These are phyloP conservation scores for Hemibates koningsi DNA, from an alignment of 2,113 vertebrate genomes.

Conservation along the genomic window DNA sequence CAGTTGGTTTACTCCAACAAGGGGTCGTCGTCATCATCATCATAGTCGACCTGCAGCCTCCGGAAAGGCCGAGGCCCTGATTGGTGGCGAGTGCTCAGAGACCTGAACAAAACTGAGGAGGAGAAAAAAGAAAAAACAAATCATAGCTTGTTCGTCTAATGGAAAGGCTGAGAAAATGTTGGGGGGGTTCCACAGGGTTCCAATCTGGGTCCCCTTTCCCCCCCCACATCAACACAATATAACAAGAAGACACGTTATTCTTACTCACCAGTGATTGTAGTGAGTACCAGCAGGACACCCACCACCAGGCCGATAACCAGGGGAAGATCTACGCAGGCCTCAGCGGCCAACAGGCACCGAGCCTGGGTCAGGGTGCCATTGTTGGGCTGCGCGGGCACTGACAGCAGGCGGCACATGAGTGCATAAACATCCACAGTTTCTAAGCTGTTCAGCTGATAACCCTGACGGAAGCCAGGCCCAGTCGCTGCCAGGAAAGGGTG, in stretches of 20 bases:
- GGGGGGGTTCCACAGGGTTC: not conserved
- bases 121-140: not conserved
- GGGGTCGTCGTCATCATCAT: constrained; percentile 69
- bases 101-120: constrained; percentile 67
- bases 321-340: constrained; percentile 72
- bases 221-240: not conserved
- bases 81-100: constrained; percentile 55
- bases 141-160: not conserved
- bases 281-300: constrained; percentile 76
- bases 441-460: constrained; percentile 62
- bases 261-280: constrained; percentile 66
- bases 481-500: constrained; percentile 88
- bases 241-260: not conserved
- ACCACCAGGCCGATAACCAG: constrained; percentile 78
- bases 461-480: constrained; percentile 81
- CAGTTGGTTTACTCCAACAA: constrained; percentile 70
- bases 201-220: not conserved
- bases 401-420: constrained; percentile 89
- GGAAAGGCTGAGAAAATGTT: not conserved
- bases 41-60: constrained; percentile 76
- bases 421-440: constrained; percentile 89
- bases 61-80: constrained; percentile 63
- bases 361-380: constrained; percentile 79
- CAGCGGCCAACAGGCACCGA: constrained; percentile 75
- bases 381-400: constrained; percentile 75